phyloP scores from a whole-genome alignment of 2,113 vertebrate species.

The Murina feae region DNA sequence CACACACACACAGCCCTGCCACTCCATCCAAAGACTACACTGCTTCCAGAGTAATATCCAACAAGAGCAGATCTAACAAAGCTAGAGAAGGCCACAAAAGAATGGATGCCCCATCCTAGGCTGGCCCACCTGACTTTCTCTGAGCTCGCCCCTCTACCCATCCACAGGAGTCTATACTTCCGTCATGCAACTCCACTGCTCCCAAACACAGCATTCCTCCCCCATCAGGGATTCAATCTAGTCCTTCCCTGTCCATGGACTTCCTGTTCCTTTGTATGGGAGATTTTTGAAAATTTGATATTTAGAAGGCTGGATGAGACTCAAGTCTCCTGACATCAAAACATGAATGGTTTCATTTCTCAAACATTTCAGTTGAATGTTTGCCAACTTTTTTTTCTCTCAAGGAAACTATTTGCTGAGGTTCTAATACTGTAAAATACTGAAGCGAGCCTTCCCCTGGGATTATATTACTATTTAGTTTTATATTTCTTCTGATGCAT shows the following conservation, averaged over 20 bases:
- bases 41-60: neutral
- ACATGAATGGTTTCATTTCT: conserved; percentile 75
- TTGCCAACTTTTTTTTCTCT: conserved; percentile 75
- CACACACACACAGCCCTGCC: neutral
- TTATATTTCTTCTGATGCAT: conserved; percentile 76
- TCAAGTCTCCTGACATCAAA: conserved; percentile 68
- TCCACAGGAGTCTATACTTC: neutral
- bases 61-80: neutral
- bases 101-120: neutral
- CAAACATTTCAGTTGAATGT: conserved; percentile 72
- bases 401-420: conserved; percentile 74
- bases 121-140: neutral
- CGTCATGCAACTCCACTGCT: too few species aligned
- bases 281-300: conserved; percentile 57
- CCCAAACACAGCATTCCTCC: neutral
- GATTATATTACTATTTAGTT: conserved; percentile 78
- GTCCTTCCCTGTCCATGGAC: neutral
- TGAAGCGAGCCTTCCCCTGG: conserved; percentile 48
- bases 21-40: neutral
- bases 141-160: neutral
- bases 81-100: neutral
- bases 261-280: conserved; percentile 29
- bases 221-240: neutral
- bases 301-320: conserved; percentile 55
- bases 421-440: conserved; percentile 74